These are phyloP conservation scores for Troglohyphantes excavatus DNA, from an alignment of 2,888 invertebrate genomes.

Conservation along the genomic window DNA sequence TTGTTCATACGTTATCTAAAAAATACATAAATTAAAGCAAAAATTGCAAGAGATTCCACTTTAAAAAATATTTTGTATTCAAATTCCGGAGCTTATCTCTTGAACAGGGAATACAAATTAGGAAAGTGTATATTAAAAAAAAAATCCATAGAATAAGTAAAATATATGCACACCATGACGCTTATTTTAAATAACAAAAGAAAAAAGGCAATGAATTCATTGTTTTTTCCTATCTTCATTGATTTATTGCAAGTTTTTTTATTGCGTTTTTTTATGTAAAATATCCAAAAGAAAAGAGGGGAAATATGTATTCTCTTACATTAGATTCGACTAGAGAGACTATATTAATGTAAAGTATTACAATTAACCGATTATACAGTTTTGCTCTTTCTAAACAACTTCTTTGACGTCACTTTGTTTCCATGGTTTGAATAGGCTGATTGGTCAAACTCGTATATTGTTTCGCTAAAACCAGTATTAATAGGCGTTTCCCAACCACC, in stretches of 20 bases:
- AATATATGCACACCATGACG: constrained; percentile 61
- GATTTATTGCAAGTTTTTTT: constrained; percentile 51
- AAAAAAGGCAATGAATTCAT: constrained; percentile 21
- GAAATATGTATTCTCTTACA: too few relatives aligned
- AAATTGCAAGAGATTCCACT: constrained; percentile 20
- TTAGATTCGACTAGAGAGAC: too few relatives aligned
- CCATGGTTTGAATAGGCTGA: too few relatives aligned
- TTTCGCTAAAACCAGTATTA: too few relatives aligned
- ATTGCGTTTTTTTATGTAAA: neutral
- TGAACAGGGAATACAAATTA: constrained; percentile 57
- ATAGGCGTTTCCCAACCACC: too few relatives aligned
- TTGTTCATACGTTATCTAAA: constrained; percentile 49
- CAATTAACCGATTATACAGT: too few relatives aligned
- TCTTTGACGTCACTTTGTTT: too few relatives aligned
- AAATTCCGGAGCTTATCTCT: constrained; percentile 52
- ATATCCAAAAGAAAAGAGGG: neutral
- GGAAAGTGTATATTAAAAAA: constrained; percentile 69
- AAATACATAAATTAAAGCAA: constrained; percentile 34
- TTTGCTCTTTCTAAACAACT: too few relatives aligned
- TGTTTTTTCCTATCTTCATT: constrained; percentile 33
- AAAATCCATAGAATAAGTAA: constrained; percentile 35
- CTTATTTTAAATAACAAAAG: constrained; percentile 69
- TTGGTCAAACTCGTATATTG: too few relatives aligned
- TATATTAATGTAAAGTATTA: too few relatives aligned
- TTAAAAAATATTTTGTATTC: constrained; percentile 28